Percentiles rank a stretch among this genome's conserved stretches.
phyloP scores from a whole-genome alignment of 2,113 vertebrate species.

The Coptodon bakossiorum region DNA sequence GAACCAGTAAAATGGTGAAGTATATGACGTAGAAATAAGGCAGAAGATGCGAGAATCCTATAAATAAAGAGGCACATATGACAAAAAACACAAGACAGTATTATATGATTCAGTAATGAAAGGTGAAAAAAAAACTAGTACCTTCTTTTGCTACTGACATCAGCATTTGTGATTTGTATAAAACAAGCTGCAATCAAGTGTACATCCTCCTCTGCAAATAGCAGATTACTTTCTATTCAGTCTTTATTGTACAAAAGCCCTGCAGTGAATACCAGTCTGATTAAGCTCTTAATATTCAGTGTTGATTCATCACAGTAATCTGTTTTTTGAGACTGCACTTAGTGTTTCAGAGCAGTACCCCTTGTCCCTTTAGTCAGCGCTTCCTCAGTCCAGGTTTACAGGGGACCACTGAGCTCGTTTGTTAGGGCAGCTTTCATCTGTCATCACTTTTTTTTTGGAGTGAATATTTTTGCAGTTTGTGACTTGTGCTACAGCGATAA shows the following conservation, averaged over 20 bases:
- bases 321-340: not conserved
- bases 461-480: not conserved
- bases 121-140: not conserved
- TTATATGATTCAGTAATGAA: not conserved
- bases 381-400: not conserved
- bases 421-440: not conserved
- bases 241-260: not conserved
- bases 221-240: not conserved
- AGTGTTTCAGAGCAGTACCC: not conserved
- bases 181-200: not conserved
- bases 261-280: slow-evolving; percentile 11
- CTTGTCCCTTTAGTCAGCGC: not conserved
- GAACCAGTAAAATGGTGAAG: slow-evolving; percentile 78
- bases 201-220: not conserved
- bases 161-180: not conserved
- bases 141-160: not conserved
- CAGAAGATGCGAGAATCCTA: slow-evolving; percentile 78
- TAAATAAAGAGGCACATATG: not conserved
- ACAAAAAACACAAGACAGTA: not conserved
- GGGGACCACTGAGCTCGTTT: not conserved
- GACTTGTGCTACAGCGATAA: not conserved
- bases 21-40: slow-evolving; percentile 88
- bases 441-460: not conserved
- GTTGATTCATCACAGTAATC: not conserved
- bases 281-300: not conserved